Base-by-base conservation (phyloP, 2,797 vertebrate genomes). In the Eulemur rubriventer region DNA sequence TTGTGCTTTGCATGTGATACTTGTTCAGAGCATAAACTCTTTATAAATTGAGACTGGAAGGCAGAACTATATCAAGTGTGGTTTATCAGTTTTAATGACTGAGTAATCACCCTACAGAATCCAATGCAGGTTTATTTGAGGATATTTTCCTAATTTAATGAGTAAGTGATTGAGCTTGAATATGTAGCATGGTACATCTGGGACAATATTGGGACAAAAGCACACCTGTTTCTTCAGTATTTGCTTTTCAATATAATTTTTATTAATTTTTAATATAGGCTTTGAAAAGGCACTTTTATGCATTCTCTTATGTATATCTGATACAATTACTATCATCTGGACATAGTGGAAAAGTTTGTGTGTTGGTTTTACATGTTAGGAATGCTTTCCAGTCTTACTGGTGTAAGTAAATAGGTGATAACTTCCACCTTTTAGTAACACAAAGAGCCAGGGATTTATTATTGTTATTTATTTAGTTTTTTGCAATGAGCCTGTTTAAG, bases 161-260 rank as follows among this genome's bases (percentile, higher is more conserved):
- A 89, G 18, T 50, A 52, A 52, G 73, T 43, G 46, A 57, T n/a
- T 79, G 50, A 91, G 48, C n/a, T 87, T 59, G 41, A 18, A 3
- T 61, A 9, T 33, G 41, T 41, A 83, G 33, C 43, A 6, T 73
- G 18, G 38, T 33, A 20, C 13, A 33, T 43, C 41, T 63, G 52
- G 16, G 11, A 63, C 6, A 22, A 8, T 69, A 20, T 2, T 75
- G 8, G 26, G 46, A 6, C 17, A 65, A 7, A 84, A 70, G 17
- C 70, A 84, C 12, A 57, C 35, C 16, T 79, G 9, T 46, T 41
- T 79, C 92, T 84, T 78, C 12, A 83, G 0, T 89, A n/a, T 59
- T 88, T 94, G 33, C 46, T 79, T 82, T 90, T 86, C 46, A 93
- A 2, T 75, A 87, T 86, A 90, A 43, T 79, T 75, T 78, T 63